phyloP scores from a whole-genome alignment of 30 jellyfish, hydroid and myxozoan genomes.

The Cassiopea xamachana region DNA sequence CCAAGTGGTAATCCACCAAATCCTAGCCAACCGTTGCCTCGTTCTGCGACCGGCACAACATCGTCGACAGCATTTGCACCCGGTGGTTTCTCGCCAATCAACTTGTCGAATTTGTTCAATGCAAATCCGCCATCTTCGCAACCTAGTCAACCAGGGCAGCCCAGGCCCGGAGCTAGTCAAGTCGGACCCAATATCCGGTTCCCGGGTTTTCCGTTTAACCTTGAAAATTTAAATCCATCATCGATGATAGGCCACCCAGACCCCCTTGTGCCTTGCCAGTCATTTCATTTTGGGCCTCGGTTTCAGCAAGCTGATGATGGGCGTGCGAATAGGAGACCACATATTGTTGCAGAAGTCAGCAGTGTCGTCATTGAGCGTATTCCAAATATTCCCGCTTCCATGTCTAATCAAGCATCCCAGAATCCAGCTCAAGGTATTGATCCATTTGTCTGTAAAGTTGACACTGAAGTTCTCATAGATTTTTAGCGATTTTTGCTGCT shows the following conservation, averaged over 20 bases:
- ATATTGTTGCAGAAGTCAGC: slow-evolving; percentile 85
- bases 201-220: slow-evolving; percentile 45
- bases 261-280: slow-evolving; percentile 89
- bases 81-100: slow-evolving; percentile 30
- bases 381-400: slow-evolving; percentile 27
- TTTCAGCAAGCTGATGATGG: slow-evolving; percentile 64
- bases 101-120: slow-evolving; percentile 26
- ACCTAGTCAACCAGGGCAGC: slow-evolving; percentile 51
- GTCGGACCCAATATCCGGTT: slow-evolving; percentile 11
- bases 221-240: slow-evolving; percentile 14
- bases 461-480: neutral
- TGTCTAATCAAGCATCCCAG: neutral
- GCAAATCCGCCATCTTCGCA: slow-evolving; percentile 18
- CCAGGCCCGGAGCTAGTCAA: slow-evolving; percentile 35
- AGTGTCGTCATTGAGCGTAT: slow-evolving; percentile 82
- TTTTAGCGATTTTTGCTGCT: too few species aligned
- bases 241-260: slow-evolving; percentile 80
- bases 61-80: slow-evolving; percentile 19
- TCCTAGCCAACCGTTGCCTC: neutral
- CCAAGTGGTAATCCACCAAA: neutral
- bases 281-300: slow-evolving; percentile 98
- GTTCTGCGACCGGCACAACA: slow-evolving; percentile 34
- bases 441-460: neutral
- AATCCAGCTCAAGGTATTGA: slow-evolving; percentile 17
- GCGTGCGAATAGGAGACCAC: slow-evolving; percentile 39